These are phyloP conservation scores for Anabacerthia variegaticeps DNA, from an alignment of 2,797 vertebrate species.

Conservation along the genomic window DNA sequence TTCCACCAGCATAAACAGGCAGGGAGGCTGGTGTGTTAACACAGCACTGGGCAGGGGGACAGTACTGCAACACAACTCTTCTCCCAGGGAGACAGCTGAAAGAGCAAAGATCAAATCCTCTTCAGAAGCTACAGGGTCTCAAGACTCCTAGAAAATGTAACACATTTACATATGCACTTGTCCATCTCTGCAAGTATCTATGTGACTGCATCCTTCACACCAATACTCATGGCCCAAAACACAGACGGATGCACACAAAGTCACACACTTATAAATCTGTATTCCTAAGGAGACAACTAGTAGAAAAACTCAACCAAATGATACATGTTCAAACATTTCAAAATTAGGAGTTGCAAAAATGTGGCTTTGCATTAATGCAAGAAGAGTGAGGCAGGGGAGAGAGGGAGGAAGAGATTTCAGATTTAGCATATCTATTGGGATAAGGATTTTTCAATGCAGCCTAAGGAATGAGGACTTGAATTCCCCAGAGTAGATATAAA, in stretches of 20 bases:
- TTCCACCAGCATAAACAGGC: neutral
- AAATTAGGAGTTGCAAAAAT: neutral
- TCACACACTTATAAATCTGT: neutral
- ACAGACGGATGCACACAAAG: neutral
- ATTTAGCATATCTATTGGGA: slow-evolving; percentile 26
- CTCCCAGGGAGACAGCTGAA: neutral
- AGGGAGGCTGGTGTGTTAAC: neutral
- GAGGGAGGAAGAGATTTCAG: neutral
- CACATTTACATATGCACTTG: neutral
- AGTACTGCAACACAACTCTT: neutral
- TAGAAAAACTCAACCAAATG: neutral
- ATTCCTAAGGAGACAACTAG: neutral
- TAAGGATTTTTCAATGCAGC: slow-evolving; percentile 10
- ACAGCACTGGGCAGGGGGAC: neutral
- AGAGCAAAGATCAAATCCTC: neutral
- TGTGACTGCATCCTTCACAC: neutral
- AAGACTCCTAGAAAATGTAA: neutral
- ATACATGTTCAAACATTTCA: neutral
- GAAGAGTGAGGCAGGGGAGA: neutral
- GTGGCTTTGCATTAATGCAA: neutral
- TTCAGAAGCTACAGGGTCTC: neutral
- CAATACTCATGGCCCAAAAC: neutral
- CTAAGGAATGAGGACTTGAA: slow-evolving; percentile 36
- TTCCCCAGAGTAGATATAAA: slow-evolving; percentile 9
- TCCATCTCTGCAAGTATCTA: neutral